Evolutionary conservation across 2,113 vertebrate species (phyloP).

Genomic region (Heloderma charlesbogerti): DNA sequence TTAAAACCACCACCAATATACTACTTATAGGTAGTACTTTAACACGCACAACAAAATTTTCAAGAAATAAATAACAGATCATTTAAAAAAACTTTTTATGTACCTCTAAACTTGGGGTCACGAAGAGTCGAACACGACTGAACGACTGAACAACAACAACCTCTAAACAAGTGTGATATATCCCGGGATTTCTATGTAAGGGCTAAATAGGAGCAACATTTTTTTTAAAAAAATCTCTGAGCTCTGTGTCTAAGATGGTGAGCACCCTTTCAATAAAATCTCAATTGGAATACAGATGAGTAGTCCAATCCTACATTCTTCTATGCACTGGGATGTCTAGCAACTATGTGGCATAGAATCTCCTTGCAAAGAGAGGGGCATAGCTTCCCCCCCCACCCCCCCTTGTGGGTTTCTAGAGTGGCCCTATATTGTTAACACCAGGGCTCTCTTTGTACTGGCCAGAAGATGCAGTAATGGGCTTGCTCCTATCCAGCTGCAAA

Average conservation of each 20-base stretch:
- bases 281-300: background rate
- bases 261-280: background rate
- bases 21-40: background rate
- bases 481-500: background rate
- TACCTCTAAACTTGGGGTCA: no score
- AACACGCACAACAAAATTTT: background rate
- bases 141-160: no score
- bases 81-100: background rate
- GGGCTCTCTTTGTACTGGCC: background rate
- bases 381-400: no score
- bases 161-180: no score
- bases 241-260: background rate
- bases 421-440: background rate
- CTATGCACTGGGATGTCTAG: background rate
- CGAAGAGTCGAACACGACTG: no score
- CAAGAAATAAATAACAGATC: background rate
- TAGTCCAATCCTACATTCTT: background rate
- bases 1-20: background rate
- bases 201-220: background rate
- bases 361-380: background rate
- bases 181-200: background rate
- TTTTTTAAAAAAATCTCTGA: background rate
- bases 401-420: no score
- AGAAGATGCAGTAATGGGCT: background rate
- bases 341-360: background rate